Conservation (phyloP, 2,113 vertebrate species). For the Spea multiplicata region DNA sequence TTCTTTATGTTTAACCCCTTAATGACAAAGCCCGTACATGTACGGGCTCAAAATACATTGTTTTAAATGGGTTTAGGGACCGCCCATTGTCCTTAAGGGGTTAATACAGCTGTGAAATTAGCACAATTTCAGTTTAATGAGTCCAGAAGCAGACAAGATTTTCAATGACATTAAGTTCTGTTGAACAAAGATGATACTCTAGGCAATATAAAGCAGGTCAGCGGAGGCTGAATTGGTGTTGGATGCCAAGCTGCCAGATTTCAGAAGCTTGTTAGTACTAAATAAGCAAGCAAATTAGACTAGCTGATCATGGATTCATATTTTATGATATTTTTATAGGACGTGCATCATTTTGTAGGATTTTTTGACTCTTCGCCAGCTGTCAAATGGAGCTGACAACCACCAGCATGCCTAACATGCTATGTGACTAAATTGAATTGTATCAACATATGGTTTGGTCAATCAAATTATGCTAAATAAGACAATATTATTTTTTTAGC, state of each 20-base stretch:
- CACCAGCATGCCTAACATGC: slow-evolving; percentile 34
- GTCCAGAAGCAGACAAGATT: too few relatives aligned
- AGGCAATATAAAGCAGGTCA: not conserved
- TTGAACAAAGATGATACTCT: too few relatives aligned
- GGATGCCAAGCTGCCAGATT: slow-evolving; percentile 4
- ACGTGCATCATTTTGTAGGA: slow-evolving; percentile 25
- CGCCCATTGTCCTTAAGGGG: too few relatives aligned
- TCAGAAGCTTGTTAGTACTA: slow-evolving; percentile 20
- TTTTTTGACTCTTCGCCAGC: slow-evolving; percentile 41
- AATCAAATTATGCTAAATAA: slow-evolving; percentile 44
- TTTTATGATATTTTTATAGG: slow-evolving; percentile 34
- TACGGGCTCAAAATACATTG: too few relatives aligned
- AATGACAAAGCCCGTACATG: too few relatives aligned
- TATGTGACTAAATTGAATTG: slow-evolving; percentile 39
- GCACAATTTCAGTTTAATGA: too few relatives aligned
- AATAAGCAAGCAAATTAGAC: slow-evolving; percentile 11
- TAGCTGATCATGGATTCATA: slow-evolving; percentile 14
- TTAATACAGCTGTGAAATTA: too few relatives aligned
- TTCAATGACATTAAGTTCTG: too few relatives aligned
- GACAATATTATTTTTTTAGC: slow-evolving; percentile 38
- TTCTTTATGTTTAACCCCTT: too few relatives aligned
- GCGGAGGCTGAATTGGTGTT: not conserved
- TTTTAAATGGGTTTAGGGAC: too few relatives aligned
- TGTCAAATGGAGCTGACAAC: slow-evolving; percentile 49
- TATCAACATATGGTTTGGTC: slow-evolving; percentile 47